Conservation (phyloP, 2,888 invertebrate genomes). For the Oscheius sp. region DNA sequence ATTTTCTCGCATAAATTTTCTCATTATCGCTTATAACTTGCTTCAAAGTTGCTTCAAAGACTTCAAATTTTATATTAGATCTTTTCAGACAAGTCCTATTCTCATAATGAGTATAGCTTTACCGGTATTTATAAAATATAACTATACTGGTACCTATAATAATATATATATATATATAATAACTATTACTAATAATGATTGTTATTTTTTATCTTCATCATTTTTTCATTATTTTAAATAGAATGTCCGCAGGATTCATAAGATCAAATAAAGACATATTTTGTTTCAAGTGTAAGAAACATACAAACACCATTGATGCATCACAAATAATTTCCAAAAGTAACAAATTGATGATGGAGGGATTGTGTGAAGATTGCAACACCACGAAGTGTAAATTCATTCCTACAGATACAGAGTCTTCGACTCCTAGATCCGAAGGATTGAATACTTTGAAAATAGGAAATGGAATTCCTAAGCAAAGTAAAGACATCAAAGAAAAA, state of each 20-base stretch:
- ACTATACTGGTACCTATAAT: background rate
- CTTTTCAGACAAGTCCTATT: slow-evolving; percentile 18
- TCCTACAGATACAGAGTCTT: slow-evolving; percentile 37
- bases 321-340: slow-evolving; percentile 13
- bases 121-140: slow-evolving; percentile 3
- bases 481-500: slow-evolving; percentile 33
- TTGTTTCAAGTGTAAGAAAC: slow-evolving; percentile 39
- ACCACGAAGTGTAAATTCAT: slow-evolving; percentile 44
- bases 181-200: background rate
- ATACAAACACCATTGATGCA: slow-evolving; percentile 29
- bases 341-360: slow-evolving; percentile 33
- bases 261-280: slow-evolving; percentile 27
- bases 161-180: background rate
- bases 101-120: background rate
- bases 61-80: slow-evolving; percentile 5
- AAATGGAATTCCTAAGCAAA: slow-evolving; percentile 37
- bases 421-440: slow-evolving; percentile 12
- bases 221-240: background rate
- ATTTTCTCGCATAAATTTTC: slow-evolving; percentile 28
- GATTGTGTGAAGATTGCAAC: slow-evolving; percentile 36
- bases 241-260: slow-evolving; percentile 9
- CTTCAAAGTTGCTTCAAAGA: slow-evolving; percentile 22
- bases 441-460: slow-evolving; percentile 6
- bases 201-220: slow-evolving; percentile 15
- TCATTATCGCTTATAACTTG: slow-evolving; percentile 31